phyloP scores from a whole-genome alignment of 2,113 vertebrate genomes.

The Trogon melanurus region DNA sequence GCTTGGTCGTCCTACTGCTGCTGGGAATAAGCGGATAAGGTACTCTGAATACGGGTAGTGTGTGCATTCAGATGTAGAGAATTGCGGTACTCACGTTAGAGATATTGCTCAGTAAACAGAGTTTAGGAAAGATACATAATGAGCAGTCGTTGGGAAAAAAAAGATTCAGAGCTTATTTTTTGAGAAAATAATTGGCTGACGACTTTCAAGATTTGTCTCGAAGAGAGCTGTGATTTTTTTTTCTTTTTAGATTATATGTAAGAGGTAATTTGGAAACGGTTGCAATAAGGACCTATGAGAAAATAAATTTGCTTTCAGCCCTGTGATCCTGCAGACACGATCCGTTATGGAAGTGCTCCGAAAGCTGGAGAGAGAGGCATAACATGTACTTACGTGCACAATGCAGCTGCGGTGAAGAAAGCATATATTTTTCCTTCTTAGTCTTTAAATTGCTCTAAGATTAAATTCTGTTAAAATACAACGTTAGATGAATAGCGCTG shows the following conservation, averaged over 20 bases:
- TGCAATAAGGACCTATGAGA: background rate
- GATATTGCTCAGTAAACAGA: background rate
- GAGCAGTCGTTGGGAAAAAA: background rate
- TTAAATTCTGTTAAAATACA: background rate
- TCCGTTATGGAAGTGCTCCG: background rate
- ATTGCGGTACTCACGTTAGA: accelerated
- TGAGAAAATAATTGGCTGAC: background rate
- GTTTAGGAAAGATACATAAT: background rate
- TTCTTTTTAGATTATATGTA: background rate
- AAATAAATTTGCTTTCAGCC: background rate
- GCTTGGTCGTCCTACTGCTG: background rate
- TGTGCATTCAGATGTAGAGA: background rate
- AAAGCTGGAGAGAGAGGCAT: background rate
- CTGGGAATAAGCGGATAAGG: accelerated
- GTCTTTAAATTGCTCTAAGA: background rate
- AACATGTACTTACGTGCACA: background rate
- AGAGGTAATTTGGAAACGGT: background rate
- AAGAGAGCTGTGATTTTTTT: background rate
- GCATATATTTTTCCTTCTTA: background rate
- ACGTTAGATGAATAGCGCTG: accelerated
- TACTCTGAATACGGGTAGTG: background rate
- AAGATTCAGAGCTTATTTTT: background rate
- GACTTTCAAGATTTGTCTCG: background rate
- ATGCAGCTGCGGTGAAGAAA: background rate
- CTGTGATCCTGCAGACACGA: background rate